These are phyloP conservation scores for Volucella bombylans DNA, from an alignment of 2,888 invertebrate species.

Conservation along the genomic window DNA sequence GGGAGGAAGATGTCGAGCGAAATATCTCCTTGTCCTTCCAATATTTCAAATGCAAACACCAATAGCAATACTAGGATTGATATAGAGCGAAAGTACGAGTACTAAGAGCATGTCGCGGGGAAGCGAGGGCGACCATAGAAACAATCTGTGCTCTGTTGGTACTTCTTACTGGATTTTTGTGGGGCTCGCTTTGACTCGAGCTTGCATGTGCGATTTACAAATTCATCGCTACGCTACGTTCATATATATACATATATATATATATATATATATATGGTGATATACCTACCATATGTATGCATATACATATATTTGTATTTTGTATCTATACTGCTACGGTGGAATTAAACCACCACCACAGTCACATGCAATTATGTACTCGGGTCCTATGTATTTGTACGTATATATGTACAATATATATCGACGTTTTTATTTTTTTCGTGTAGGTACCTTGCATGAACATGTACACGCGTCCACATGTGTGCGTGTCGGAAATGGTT, in stretches of 20 bases:
- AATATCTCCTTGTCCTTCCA: no score
- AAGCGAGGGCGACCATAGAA: conserved; percentile 6
- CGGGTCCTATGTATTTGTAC: conserved; percentile 57
- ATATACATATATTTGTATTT: conserved; percentile 43
- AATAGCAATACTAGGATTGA: conserved; percentile 21
- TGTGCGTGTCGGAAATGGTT: conserved; percentile 65
- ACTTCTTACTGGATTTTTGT: conserved; percentile 32
- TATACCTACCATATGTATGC: conserved; percentile 13
- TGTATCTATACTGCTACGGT: conserved; percentile 62
- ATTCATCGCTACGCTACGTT: conserved; percentile 45
- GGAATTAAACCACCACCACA: conserved; percentile 70
- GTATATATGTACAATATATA: conserved; percentile 32
- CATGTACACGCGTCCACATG: conserved; percentile 22
- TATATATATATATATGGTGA: conserved; percentile 11
- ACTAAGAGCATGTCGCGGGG: background rate
- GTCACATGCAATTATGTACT: conserved; percentile 59
- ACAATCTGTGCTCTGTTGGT: conserved; percentile 8
- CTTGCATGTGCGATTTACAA: conserved; percentile 73
- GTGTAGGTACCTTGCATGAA: conserved; percentile 61
- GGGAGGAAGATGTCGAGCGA: background rate
- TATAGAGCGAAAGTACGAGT: background rate
- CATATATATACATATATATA: conserved; percentile 22
- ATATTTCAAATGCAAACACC: conserved; percentile 12
- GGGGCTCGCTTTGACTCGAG: conserved; percentile 46
- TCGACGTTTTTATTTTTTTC: conserved; percentile 44